These are phyloP conservation scores for Drosophila mimica DNA, from an alignment of 2,888 invertebrate species.

Conservation along the genomic window DNA sequence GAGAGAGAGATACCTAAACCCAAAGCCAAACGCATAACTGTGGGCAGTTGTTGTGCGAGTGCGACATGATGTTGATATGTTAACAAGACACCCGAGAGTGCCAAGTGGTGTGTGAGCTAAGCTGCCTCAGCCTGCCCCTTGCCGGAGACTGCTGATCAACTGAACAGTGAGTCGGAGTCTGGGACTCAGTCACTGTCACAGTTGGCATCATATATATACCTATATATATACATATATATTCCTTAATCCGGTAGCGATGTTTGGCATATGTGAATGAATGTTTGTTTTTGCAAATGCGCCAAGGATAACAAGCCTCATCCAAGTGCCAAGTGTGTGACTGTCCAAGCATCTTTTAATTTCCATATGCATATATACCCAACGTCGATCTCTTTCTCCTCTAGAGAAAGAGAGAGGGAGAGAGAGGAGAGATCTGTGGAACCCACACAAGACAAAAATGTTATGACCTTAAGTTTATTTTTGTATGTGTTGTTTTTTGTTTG, in stretches of 20 bases:
- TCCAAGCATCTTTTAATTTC: slow-evolving; percentile 50
- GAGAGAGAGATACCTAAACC: slow-evolving; percentile 32
- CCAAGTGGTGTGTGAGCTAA: slow-evolving; percentile 73
- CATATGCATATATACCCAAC: slow-evolving; percentile 21
- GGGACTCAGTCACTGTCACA: slow-evolving; percentile 65
- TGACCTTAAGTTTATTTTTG: slow-evolving; percentile 36
- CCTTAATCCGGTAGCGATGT: slow-evolving; percentile 79
- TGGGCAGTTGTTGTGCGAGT: slow-evolving; percentile 66
- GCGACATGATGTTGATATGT: slow-evolving; percentile 82
- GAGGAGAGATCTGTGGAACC: slow-evolving; percentile 7
- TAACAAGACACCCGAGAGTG: slow-evolving; percentile 81
- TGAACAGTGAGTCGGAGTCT: slow-evolving; percentile 42
- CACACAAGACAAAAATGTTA: slow-evolving; percentile 50
- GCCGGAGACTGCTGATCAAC: slow-evolving; percentile 12
- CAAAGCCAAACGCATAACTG: slow-evolving; percentile 34
- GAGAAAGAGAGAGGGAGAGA: background rate
- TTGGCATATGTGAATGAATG: slow-evolving; percentile 76
- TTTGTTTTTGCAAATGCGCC: slow-evolving; percentile 71
- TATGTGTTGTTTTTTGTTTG: background rate
- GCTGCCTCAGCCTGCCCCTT: slow-evolving; percentile 1
- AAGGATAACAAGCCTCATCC: slow-evolving; percentile 68
- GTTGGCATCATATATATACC: slow-evolving; percentile 65
- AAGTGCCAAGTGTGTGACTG: slow-evolving; percentile 38
- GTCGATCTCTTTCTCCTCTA: slow-evolving; percentile 4
- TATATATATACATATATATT: slow-evolving; percentile 8